These are phyloP conservation scores for Pangasius macronema DNA, from an alignment of 2,797 vertebrate genomes.

Conservation along the genomic window DNA sequence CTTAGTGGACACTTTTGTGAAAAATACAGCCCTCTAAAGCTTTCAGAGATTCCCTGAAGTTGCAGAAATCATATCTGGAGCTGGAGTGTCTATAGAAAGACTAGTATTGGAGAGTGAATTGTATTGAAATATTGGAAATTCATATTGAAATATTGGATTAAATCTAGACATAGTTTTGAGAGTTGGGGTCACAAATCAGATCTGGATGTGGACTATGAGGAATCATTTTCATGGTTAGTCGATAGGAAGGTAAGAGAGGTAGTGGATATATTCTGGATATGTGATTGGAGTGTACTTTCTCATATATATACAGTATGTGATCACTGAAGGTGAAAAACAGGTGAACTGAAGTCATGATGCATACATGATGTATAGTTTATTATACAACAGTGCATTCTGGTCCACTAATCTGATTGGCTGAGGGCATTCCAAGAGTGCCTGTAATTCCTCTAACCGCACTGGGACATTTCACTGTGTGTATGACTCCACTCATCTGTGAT, in stretches of 20 bases:
- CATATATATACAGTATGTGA: not conserved
- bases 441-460: too few species aligned
- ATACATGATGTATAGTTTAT: not conserved
- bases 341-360: not conserved
- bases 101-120: not conserved
- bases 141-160: not conserved
- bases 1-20: slow-evolving; percentile 45
- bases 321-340: too few species aligned
- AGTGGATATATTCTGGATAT: not conserved
- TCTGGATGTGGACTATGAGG: not conserved
- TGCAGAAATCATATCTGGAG: slow-evolving; percentile 7
- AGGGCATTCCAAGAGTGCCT: not conserved
- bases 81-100: slow-evolving; percentile 1
- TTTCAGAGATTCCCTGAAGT: slow-evolving; percentile 23
- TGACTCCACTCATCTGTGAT: not conserved
- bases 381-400: not conserved
- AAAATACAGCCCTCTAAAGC: slow-evolving; percentile 27
- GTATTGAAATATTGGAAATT: not conserved
- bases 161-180: not conserved
- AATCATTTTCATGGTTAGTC: not conserved
- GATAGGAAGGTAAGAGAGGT: not conserved
- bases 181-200: not conserved
- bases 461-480: too few species aligned
- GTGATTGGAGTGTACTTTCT: too few species aligned
- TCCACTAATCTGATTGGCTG: not conserved